These are phyloP conservation scores for Antedon mediterranea DNA, from an alignment of 53 echinoderm and acorn worm genomes.

Conservation along the genomic window DNA sequence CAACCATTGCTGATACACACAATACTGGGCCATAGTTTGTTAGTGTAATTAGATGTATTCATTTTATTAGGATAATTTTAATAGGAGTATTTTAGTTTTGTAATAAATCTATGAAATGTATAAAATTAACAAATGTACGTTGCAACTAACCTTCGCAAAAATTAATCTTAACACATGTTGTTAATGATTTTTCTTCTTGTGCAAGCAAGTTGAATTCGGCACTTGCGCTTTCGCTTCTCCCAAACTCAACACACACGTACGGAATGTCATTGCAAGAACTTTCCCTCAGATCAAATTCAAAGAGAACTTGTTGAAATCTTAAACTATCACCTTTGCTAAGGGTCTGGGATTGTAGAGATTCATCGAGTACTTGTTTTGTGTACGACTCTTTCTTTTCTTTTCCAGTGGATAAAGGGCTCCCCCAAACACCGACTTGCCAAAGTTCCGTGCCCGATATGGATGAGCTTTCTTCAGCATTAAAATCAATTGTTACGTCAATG, in stretches of 20 bases:
- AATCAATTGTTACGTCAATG: slow-evolving; percentile 36
- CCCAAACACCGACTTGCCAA: slow-evolving; percentile 69
- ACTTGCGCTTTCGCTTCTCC: slow-evolving; percentile 31
- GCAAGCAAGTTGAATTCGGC: slow-evolving; percentile 52
- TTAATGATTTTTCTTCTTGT: slow-evolving; percentile 42
- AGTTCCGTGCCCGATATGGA: slow-evolving; percentile 35
- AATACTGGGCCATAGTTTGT: too few species aligned
- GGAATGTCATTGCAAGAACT: slow-evolving; percentile 36
- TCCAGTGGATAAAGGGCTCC: slow-evolving; percentile 29
- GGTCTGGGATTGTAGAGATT: slow-evolving; percentile 10
- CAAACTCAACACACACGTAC: slow-evolving; percentile 47
- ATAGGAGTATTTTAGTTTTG: too few species aligned
- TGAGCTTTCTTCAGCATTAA: slow-evolving; percentile 4
- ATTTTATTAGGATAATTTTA: too few species aligned
- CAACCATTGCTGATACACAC: too few species aligned
- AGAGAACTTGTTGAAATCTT: slow-evolving; percentile 43
- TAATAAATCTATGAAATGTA: too few species aligned
- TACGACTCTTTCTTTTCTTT: slow-evolving; percentile 27
- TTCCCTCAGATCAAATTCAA: slow-evolving; percentile 40
- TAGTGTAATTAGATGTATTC: too few species aligned
- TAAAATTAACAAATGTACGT: background rate
- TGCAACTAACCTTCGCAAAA: slow-evolving; percentile 57
- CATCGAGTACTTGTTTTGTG: slow-evolving; percentile 29
- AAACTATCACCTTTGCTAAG: slow-evolving; percentile 38
- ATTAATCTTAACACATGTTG: slow-evolving; percentile 41